These are phyloP conservation scores for Barnardius zonarius DNA, from an alignment of 2,113 vertebrate genomes.

Conservation along the genomic window DNA sequence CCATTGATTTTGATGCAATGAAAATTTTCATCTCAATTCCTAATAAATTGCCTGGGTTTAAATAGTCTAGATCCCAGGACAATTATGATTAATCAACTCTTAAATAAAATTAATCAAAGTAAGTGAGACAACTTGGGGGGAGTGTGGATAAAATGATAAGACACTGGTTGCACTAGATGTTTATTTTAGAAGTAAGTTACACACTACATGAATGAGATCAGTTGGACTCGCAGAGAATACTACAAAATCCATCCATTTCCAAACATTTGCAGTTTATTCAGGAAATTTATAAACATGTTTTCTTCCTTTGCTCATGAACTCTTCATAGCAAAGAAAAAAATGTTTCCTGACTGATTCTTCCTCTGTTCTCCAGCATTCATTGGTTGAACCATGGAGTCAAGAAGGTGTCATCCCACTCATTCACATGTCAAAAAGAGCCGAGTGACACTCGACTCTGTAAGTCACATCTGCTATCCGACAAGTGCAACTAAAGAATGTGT, in stretches of 20 bases:
- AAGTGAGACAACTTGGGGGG: not conserved
- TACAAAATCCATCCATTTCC: not conserved
- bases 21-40: not conserved
- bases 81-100: not conserved
- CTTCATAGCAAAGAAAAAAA: not conserved
- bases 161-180: not conserved
- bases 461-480: not conserved
- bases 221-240: not conserved
- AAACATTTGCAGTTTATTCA: not conserved
- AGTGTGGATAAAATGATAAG: not conserved
- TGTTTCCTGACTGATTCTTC: not conserved
- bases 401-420: not conserved
- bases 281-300: not conserved
- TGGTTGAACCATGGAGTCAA: not conserved
- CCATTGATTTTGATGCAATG: not conserved
- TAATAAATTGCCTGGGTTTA: not conserved
- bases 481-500: fast-evolving
- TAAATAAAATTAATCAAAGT: not conserved
- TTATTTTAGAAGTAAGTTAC: not conserved
- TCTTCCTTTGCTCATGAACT: not conserved
- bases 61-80: not conserved
- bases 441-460: not conserved
- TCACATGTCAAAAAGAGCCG: not conserved
- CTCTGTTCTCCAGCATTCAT: not conserved
- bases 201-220: not conserved